Evolutionary conservation across 2,797 vertebrate species (phyloP), one percentile per base, ranked within the genome.

Genomic region (Echiichthys vipera): DNA sequence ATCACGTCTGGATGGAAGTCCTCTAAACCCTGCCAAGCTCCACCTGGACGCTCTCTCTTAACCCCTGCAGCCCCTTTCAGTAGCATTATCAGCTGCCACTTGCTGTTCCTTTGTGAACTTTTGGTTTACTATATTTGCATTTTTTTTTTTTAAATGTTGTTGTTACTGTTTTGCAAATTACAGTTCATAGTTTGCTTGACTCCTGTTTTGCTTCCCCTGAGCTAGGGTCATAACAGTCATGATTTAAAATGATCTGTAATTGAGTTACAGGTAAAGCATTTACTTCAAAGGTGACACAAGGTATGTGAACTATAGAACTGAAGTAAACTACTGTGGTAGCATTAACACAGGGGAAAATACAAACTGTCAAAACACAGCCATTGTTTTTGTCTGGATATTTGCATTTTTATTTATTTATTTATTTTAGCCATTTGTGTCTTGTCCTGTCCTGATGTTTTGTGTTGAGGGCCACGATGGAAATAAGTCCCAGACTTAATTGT

Each of bases 211-310:
- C 58, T 46, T 46, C 20, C 14, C 42, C 29, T 24, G 20, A 46
- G 42, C 29, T n/a, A 18, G 29, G 29, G 9, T 8, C 7, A 2
- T 32, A 61, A 29, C 40, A 14, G 13, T 39, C 14, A 36, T n/a
- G 43, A 15, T 47, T 36, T 47, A 25, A 49, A 25, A 27, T 49
- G 17, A 63, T 49, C 6, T 62, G 4, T 47, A 36, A 34, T 36
- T 55, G 11, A 59, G 5, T 65, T 22, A 13, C 8, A 30, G 13
- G 8, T 22, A 40, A 18, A 20, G 17, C 24, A 29, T 64, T 53
- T 42, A 53, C 10, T 18, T 40, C 25, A 17, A 50, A 64, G 61
- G 46, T 50, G 34, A 64, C 61, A 29, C 24, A 32, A 65, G 37
- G n/a, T 53, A 37, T 32, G 2, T 40, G 27, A 65, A 36, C 17